Evolutionary conservation across 2,113 vertebrate genomes (phyloP).

Genomic region (Tachuris rubrigastra): DNA sequence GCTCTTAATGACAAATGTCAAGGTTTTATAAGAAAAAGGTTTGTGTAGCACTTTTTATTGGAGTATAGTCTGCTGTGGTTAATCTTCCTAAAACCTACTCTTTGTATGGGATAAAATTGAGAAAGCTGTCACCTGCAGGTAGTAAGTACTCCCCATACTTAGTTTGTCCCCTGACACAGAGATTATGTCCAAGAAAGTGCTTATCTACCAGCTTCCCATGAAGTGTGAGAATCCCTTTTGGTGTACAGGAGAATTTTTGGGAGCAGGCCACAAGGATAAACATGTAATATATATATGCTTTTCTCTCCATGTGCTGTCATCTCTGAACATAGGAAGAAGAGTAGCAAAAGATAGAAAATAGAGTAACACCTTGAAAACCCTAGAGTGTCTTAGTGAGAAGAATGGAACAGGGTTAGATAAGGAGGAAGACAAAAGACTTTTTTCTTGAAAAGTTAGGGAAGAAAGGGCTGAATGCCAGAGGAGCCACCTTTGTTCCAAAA

Average conservation of each 20-base stretch:
- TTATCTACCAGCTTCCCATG: neutral
- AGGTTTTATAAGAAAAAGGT: neutral
- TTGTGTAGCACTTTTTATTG: neutral
- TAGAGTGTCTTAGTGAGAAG: neutral
- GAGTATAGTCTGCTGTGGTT: neutral
- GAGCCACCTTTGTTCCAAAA: neutral
- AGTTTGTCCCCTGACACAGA: neutral
- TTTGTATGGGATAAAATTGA: neutral
- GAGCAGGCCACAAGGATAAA: neutral
- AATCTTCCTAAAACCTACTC: neutral
- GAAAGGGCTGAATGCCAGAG: neutral
- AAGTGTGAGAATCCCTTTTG: neutral
- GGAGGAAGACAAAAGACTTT: neutral
- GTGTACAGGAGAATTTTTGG: neutral
- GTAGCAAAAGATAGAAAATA: neutral
- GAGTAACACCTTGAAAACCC: neutral
- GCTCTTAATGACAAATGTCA: neutral
- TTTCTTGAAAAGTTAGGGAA: neutral
- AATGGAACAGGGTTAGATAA: neutral
- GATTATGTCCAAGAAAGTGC: neutral
- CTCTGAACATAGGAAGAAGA: neutral
- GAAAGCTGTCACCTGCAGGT: neutral
- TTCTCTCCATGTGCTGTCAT: neutral
- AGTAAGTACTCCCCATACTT: neutral
- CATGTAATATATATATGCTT: neutral